A percentile compares a stretch with the other conserved stretches of the same genome.
phyloP scores from a whole-genome alignment of 2,113 vertebrate species.

The Anoplopoma fimbria region DNA sequence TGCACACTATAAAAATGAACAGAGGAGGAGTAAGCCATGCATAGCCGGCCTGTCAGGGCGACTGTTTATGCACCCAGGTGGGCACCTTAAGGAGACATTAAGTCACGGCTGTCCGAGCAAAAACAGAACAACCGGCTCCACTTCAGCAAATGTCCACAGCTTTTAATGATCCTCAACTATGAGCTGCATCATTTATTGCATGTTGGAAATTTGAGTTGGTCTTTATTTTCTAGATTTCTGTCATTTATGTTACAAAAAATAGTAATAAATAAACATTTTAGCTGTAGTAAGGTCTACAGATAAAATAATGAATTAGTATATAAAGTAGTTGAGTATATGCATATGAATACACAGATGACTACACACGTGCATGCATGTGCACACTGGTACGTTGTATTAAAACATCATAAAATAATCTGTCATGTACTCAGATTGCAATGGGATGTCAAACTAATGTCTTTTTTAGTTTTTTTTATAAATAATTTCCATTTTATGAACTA shows the following conservation, averaged over 20 bases:
- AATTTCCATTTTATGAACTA: neutral
- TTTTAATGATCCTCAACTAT: neutral
- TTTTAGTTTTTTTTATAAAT: neutral
- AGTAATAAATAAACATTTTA: no score
- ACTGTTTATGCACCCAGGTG: conserved; percentile 64
- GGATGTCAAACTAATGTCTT: neutral
- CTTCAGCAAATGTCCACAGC: neutral
- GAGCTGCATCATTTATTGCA: neutral
- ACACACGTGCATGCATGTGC: neutral
- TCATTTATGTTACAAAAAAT: neutral
- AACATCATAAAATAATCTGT: no score
- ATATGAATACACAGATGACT: neutral
- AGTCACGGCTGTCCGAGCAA: conserved; percentile 41
- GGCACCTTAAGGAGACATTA: conserved; percentile 59
- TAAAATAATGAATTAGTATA: no score
- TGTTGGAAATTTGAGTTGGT: neutral
- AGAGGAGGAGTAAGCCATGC: conserved; percentile 59
- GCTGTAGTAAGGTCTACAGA: no score
- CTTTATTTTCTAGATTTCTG: neutral
- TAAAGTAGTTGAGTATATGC: neutral
- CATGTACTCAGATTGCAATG: neutral
- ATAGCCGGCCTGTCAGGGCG: conserved; percentile 47
- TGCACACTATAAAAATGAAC: conserved; percentile 63
- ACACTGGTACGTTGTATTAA: neutral
- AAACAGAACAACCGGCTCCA: neutral